Conservation (phyloP, 2,888 invertebrate genomes). For the Brachyopa scutellaris region DNA sequence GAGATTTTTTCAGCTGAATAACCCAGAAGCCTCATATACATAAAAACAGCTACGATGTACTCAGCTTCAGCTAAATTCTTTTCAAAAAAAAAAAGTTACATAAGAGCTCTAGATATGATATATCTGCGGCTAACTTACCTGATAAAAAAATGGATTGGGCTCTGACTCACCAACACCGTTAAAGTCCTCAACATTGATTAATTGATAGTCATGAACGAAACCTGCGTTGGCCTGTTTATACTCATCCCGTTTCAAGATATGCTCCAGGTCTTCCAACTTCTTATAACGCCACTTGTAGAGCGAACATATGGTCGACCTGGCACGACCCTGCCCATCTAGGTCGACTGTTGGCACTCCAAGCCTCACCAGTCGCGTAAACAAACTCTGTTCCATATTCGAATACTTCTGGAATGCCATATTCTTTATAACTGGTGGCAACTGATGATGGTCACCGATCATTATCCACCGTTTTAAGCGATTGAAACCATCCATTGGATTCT, state of each 20-base stretch:
- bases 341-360: slow-evolving; percentile 98
- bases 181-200: slow-evolving; percentile 98
- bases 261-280: slow-evolving; percentile 95
- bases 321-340: slow-evolving; percentile 98
- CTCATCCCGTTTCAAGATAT: slow-evolving; percentile 92
- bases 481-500: slow-evolving; percentile 98
- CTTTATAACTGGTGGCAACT: slow-evolving; percentile 99
- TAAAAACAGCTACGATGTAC: slow-evolving; percentile 97
- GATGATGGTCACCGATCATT: slow-evolving; percentile 99
- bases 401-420: slow-evolving; percentile 99
- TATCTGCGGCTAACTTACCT: slow-evolving; percentile 83
- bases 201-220: slow-evolving; percentile 95
- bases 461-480: slow-evolving; percentile 99
- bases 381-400: slow-evolving; percentile 99
- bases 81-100: slow-evolving; percentile 31
- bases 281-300: slow-evolving; percentile 98
- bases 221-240: slow-evolving; percentile 96
- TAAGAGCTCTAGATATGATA: background rate
- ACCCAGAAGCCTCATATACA: slow-evolving; percentile 98
- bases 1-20: slow-evolving; percentile 98
- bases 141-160: slow-evolving; percentile 99
- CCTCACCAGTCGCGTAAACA: slow-evolving; percentile 97
- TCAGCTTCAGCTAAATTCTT: slow-evolving; percentile 94
- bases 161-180: slow-evolving; percentile 98
- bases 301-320: slow-evolving; percentile 93